A percentile compares a stretch with the other conserved stretches of the same genome.
phyloP scores from a whole-genome alignment of 2,888 invertebrate species.

The Aphodius sticticus region DNA sequence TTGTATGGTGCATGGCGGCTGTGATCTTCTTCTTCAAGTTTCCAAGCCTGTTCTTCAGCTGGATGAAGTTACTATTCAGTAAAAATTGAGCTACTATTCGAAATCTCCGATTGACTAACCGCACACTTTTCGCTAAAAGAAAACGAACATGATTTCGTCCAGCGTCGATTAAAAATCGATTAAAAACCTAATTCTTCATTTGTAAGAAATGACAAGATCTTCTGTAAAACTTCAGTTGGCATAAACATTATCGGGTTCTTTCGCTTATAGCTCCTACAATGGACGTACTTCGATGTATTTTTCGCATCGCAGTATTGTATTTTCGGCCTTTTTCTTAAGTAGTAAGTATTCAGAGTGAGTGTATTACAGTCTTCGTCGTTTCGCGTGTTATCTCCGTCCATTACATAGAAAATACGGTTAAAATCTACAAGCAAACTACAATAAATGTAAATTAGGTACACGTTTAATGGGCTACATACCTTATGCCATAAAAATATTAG shows the following conservation, averaged over 20 bases:
- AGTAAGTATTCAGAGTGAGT: neutral
- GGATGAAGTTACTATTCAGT: slow-evolving; percentile 49
- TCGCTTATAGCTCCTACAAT: slow-evolving; percentile 40
- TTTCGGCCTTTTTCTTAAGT: slow-evolving; percentile 7
- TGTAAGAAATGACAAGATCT: slow-evolving; percentile 49
- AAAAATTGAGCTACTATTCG: slow-evolving; percentile 50
- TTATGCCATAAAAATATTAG: slow-evolving; percentile 14
- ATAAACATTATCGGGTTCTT: slow-evolving; percentile 51
- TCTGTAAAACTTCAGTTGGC: slow-evolving; percentile 52
- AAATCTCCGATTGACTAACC: slow-evolving; percentile 52
- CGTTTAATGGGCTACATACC: neutral
- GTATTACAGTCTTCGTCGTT: neutral
- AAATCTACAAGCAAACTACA: slow-evolving; percentile 5
- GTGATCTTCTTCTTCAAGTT: slow-evolving; percentile 45
- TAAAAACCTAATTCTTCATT: slow-evolving; percentile 52
- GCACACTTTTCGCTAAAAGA: slow-evolving; percentile 48
- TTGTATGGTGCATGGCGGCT: slow-evolving; percentile 46
- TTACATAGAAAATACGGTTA: slow-evolving; percentile 5
- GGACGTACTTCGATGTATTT: slow-evolving; percentile 16
- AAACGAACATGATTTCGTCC: neutral
- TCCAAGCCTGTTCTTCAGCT: slow-evolving; percentile 46
- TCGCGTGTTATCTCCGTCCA: neutral
- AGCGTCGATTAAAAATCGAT: slow-evolving; percentile 7
- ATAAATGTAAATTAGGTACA: neutral
- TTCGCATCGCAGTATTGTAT: slow-evolving; percentile 45